These are phyloP conservation scores for Criorhina ranunculi DNA, from an alignment of 2,888 invertebrate species.

Conservation along the genomic window DNA sequence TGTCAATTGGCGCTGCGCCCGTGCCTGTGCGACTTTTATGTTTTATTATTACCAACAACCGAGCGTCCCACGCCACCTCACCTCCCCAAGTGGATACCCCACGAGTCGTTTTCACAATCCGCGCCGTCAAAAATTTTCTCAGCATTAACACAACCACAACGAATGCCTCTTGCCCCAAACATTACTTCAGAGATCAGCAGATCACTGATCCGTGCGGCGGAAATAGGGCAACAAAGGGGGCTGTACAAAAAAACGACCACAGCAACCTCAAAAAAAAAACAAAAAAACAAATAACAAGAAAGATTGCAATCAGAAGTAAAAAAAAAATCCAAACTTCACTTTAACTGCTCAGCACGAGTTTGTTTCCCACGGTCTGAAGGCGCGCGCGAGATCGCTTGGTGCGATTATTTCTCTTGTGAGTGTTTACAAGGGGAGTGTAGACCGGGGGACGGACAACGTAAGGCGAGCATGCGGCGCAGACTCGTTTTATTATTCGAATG, in stretches of 20 bases:
- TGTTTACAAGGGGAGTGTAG: slow-evolving; percentile 57
- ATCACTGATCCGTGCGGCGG: slow-evolving; percentile 72
- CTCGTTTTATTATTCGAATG: slow-evolving; percentile 74
- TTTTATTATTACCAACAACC: slow-evolving; percentile 33
- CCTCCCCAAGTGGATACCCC: slow-evolving; percentile 46
- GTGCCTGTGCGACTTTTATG: slow-evolving; percentile 51
- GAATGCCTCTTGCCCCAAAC: slow-evolving; percentile 68
- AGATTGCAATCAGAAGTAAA: slow-evolving; percentile 56
- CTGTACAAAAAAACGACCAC: slow-evolving; percentile 21
- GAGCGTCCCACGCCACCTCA: slow-evolving; percentile 10
- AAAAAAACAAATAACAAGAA: slow-evolving; percentile 58
- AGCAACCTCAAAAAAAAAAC: slow-evolving; percentile 21
- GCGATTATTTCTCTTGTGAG: slow-evolving; percentile 61
- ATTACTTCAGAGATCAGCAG: slow-evolving; percentile 69
- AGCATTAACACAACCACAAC: slow-evolving; percentile 66
- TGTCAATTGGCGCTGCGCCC: slow-evolving; percentile 62
- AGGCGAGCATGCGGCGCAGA: slow-evolving; percentile 68
- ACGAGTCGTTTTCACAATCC: slow-evolving; percentile 73
- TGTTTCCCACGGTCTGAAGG: slow-evolving; percentile 84
- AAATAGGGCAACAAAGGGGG: slow-evolving; percentile 58
- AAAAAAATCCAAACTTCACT: slow-evolving; percentile 62
- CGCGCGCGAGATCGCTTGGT: slow-evolving; percentile 78
- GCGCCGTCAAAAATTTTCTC: slow-evolving; percentile 68
- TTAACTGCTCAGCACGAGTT: slow-evolving; percentile 83
- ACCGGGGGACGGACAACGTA: slow-evolving; percentile 23